These are phyloP conservation scores for Fulica atra DNA, from an alignment of 2,113 vertebrate species.

Conservation along the genomic window DNA sequence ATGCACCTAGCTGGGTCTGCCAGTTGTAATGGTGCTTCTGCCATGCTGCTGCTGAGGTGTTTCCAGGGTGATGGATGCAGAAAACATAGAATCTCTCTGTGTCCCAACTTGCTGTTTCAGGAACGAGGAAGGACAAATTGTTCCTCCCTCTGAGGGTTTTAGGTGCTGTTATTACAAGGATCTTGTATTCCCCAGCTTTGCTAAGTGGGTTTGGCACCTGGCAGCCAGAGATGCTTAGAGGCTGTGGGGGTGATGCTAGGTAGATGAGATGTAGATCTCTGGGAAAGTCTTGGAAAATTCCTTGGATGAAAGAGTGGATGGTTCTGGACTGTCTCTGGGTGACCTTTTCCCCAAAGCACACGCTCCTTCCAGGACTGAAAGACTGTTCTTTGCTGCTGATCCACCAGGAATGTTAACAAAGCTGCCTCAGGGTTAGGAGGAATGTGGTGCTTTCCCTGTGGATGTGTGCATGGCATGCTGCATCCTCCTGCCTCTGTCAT, in stretches of 20 bases:
- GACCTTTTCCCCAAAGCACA: background rate
- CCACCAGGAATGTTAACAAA: background rate
- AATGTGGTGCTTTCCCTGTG: background rate
- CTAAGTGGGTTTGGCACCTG: background rate
- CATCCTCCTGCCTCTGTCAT: background rate
- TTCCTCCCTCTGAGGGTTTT: background rate
- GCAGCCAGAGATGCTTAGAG: background rate
- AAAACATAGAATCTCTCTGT: background rate
- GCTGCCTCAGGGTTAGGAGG: background rate
- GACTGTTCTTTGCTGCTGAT: background rate
- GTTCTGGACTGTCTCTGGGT: background rate
- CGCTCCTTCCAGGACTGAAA: background rate
- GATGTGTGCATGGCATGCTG: fast-evolving
- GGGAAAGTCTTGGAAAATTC: background rate
- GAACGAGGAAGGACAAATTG: background rate
- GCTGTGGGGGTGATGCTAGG: background rate
- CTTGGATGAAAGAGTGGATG: background rate
- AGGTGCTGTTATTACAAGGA: background rate
- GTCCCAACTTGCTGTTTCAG: background rate
- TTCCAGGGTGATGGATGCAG: background rate
- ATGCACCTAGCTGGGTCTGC: fast-evolving
- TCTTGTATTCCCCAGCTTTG: background rate
- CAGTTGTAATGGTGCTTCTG: background rate
- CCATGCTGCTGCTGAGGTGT: background rate
- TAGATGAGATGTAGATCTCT: background rate